These are phyloP conservation scores for Orbicella faveolata DNA, from an alignment of 64 coral and sea anemone species.

Conservation along the genomic window DNA sequence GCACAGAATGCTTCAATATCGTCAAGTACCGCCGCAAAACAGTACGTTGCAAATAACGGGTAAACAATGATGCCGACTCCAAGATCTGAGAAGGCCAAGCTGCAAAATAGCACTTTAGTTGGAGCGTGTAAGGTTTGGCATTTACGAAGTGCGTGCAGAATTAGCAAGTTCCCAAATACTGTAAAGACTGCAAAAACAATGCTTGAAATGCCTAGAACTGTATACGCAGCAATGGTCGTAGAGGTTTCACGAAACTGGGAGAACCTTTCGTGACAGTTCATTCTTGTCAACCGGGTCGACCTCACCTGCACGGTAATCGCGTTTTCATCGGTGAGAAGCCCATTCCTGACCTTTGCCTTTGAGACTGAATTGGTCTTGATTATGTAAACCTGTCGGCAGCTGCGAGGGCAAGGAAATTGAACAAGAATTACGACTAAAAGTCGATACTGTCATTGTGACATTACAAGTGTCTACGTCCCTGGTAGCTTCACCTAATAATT, in stretches of 20 bases:
- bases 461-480: too few relatives aligned
- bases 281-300: background rate
- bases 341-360: too few relatives aligned
- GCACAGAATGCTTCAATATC: slow-evolving; percentile 8
- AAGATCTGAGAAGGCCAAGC: slow-evolving; percentile 40
- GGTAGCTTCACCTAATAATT: too few relatives aligned
- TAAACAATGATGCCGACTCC: slow-evolving; percentile 28
- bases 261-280: background rate
- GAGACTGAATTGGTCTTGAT: too few relatives aligned
- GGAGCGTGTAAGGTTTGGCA: background rate
- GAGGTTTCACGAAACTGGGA: background rate
- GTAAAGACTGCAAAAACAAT: slow-evolving; percentile 8
- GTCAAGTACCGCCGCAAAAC: background rate
- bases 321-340: too few relatives aligned
- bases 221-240: background rate
- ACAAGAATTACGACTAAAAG: too few relatives aligned
- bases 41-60: slow-evolving; percentile 27
- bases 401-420: too few relatives aligned
- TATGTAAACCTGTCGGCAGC: too few relatives aligned
- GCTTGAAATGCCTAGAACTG: background rate
- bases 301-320: too few relatives aligned
- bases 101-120: slow-evolving; percentile 5
- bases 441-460: too few relatives aligned
- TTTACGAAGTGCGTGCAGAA: slow-evolving; percentile 24
- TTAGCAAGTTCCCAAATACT: background rate